Evolutionary conservation across 1,140 invertebrate species (phyloP), one percentile per base, ranked within the genome.

Genomic region (Phymastichus coffea): DNA sequence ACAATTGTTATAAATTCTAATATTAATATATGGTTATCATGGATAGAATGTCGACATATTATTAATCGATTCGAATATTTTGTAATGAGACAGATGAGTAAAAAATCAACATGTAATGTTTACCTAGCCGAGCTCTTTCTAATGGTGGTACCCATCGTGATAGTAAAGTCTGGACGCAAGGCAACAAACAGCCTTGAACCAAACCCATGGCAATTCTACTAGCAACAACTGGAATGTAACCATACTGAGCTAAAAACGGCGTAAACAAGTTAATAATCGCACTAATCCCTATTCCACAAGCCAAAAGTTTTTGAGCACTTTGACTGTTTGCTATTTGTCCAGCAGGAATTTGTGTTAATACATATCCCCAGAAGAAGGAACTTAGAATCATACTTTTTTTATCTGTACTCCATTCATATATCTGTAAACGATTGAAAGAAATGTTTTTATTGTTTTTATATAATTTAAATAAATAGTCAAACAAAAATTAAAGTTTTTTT

Each of bases 121-220:
- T 52, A 65, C 78, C 77, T n/a, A 79, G 57, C 68, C 75, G 61
- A 37, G 74, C 86, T 57, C 87, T 82, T 67, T 91, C 88, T 23
- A 83, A 74, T 1, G 83, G 74, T 0, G 89, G 88, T 2, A 84
- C 83, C 93, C 94, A 96, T 67, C 88, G 88, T 0, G 91, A 87
- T 61, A 94, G 75, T 3, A 94, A 76, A 0, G 87, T 87, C 63
- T 95, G 91, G 7, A 90, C 81, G 44, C 85, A 85, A 0, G 93
- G 92, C 67, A 90, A 88, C 7, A 91, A 80, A 1, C 91, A 84
- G 10, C 92, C 92, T 79, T 95, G 87, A 19, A 80, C 82, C 0
- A 95, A 69, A 0, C 94, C 93, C 75, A 91, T 87, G 0, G 88
- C 58, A 0, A 92, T 83, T 40, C 93, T 81, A 12, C 85, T 77